Percentiles rank a stretch among this genome's conserved stretches.
These are phyloP conservation scores for Hydraecia micacea DNA, from an alignment of 2,888 invertebrate genomes.

Conservation along the genomic window DNA sequence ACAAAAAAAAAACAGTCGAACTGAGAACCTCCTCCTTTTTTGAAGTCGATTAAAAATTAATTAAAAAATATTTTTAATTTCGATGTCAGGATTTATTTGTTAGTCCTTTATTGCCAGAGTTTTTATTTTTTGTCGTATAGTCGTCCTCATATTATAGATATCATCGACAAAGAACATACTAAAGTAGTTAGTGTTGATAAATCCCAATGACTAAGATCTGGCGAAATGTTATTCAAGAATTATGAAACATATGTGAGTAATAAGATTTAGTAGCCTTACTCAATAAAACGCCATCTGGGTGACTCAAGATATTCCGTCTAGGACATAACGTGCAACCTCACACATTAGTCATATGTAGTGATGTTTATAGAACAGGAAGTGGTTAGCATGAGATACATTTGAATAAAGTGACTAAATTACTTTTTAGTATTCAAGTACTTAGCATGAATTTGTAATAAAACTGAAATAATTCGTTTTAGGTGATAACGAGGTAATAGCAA, in stretches of 20 bases:
- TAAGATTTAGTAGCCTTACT: slow-evolving; percentile 42
- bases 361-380: background rate
- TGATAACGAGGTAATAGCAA: background rate
- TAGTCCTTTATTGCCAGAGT: too few species aligned
- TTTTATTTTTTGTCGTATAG: too few species aligned
- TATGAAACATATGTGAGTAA: slow-evolving; percentile 57
- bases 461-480: background rate
- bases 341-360: slow-evolving; percentile 26
- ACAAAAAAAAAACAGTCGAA: too few species aligned
- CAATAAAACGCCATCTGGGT: slow-evolving; percentile 47
- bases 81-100: too few species aligned
- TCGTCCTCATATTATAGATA: background rate
- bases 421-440: background rate
- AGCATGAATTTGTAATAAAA: background rate
- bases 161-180: background rate
- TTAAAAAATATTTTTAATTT: too few species aligned
- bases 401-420: background rate
- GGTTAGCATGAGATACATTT: background rate
- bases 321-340: slow-evolving; percentile 13
- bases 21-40: too few species aligned
- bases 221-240: slow-evolving; percentile 44
- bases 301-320: slow-evolving; percentile 48
- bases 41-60: too few species aligned
- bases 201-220: slow-evolving; percentile 43
- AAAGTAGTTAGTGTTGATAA: slow-evolving; percentile 4